A percentile compares a stretch with the other conserved stretches of the same genome.
Evolutionary conservation across 2,888 invertebrate species (phyloP).

Genomic region (Rhagophthalmus giganteus): DNA sequence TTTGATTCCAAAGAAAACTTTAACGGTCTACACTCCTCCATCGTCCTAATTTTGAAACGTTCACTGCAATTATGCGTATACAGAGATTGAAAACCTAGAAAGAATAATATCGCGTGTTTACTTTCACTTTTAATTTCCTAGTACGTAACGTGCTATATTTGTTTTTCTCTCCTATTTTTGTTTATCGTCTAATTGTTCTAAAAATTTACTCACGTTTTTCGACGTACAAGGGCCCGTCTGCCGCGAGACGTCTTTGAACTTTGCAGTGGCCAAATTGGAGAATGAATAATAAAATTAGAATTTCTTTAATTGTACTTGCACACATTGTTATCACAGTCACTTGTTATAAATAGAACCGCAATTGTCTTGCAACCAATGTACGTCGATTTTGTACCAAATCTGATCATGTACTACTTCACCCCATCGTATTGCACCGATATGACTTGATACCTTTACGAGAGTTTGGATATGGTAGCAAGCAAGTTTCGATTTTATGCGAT

Average conservation of each 20-base stretch:
- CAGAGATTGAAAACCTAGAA: background rate
- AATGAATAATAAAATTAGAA: background rate
- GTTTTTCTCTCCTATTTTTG: background rate
- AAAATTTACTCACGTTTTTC: conserved; percentile 55
- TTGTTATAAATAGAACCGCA: background rate
- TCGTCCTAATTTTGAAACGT: too few relatives aligned
- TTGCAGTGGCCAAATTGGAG: conserved; percentile 1
- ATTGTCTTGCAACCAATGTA: background rate
- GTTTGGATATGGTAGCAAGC: conserved; percentile 1
- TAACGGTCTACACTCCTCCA: too few relatives aligned
- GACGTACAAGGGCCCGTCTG: conserved; percentile 51
- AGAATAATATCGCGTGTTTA: conserved; percentile 2
- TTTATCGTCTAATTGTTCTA: background rate
- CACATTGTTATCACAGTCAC: conserved; percentile 2
- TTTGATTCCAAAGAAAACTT: too few relatives aligned
- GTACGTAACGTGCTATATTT: conserved; percentile 2
- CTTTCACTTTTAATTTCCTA: conserved; percentile 17
- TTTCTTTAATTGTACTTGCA: background rate
- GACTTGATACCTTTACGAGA: background rate
- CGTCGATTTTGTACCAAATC: conserved; percentile 12
- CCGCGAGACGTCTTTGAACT: conserved; percentile 13
- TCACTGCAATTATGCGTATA: background rate
- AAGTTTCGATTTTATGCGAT: conserved; percentile 10
- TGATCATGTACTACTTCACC: conserved; percentile 5
- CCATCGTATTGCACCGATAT: background rate